These are phyloP conservation scores for Hoplias malabaricus DNA, from an alignment of 2,113 vertebrate genomes.

Conservation along the genomic window DNA sequence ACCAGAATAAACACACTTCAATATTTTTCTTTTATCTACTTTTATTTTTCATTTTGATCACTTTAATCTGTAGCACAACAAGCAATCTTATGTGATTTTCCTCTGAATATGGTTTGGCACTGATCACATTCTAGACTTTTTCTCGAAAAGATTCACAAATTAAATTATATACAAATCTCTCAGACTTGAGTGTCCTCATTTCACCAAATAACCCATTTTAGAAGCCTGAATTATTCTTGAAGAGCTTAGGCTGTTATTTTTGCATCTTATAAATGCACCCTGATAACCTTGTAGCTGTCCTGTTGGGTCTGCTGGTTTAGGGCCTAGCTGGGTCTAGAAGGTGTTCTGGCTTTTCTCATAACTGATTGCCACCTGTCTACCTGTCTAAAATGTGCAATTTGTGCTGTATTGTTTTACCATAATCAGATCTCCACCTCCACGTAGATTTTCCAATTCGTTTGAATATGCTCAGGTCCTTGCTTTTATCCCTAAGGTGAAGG, in stretches of 20 bases:
- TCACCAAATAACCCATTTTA: neutral
- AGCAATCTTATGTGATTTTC: neutral
- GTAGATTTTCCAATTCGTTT: neutral
- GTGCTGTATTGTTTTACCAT: neutral
- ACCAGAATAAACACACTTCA: neutral
- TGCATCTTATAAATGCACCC: neutral
- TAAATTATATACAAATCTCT: neutral
- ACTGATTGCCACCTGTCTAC: neutral
- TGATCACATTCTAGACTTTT: neutral
- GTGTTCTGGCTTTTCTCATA: neutral
- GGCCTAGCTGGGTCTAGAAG: neutral
- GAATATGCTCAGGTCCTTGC: neutral
- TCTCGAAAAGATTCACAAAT: slow-evolving; percentile 6
- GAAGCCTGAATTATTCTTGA: neutral
- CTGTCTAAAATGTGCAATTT: neutral
- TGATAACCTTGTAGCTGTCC: neutral
- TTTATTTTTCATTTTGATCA: neutral
- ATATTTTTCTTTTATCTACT: neutral
- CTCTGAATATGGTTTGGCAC: neutral
- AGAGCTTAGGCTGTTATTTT: neutral
- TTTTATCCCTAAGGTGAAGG: slow-evolving; percentile 10
- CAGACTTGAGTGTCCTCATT: neutral
- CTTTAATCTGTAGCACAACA: neutral
- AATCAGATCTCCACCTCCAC: neutral
- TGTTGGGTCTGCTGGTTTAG: neutral